phyloP scores from a whole-genome alignment of 2,113 vertebrate species.

The Chiloscyllium plagiosum region DNA sequence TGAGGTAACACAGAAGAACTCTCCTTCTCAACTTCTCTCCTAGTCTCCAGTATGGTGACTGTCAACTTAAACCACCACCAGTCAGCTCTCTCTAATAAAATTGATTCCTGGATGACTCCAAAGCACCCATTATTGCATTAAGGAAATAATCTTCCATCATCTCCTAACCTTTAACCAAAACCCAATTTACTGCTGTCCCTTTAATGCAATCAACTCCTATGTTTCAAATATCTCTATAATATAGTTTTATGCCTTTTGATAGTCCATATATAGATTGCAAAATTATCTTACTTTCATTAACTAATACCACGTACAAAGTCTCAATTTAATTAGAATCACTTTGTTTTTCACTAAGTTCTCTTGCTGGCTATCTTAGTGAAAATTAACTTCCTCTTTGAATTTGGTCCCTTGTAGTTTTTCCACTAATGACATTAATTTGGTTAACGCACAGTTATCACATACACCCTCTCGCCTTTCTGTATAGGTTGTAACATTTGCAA shows the following conservation, averaged over 20 bases:
- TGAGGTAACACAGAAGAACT: no score
- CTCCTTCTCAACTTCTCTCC: no score
- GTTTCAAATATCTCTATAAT: no score
- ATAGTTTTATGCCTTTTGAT: neutral
- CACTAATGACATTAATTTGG: neutral
- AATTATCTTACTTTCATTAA: neutral
- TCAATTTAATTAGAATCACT: neutral
- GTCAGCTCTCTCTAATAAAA: no score
- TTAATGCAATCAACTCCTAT: neutral
- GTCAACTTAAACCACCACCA: no score
- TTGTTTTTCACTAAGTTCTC: neutral
- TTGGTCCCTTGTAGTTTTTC: neutral
- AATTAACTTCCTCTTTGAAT: neutral
- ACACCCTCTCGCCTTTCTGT: neutral
- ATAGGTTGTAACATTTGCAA: no score
- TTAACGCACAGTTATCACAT: neutral
- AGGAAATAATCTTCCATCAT: neutral
- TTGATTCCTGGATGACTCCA: neutral
- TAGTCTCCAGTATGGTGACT: no score
- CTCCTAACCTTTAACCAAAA: no score
- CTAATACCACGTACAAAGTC: neutral
- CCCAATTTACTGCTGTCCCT: neutral
- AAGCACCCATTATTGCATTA: no score
- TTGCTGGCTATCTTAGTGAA: neutral
- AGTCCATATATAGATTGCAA: neutral